Base-by-base conservation (phyloP, 1,140 invertebrate genomes). In the Temnothorax curvispinosus region DNA sequence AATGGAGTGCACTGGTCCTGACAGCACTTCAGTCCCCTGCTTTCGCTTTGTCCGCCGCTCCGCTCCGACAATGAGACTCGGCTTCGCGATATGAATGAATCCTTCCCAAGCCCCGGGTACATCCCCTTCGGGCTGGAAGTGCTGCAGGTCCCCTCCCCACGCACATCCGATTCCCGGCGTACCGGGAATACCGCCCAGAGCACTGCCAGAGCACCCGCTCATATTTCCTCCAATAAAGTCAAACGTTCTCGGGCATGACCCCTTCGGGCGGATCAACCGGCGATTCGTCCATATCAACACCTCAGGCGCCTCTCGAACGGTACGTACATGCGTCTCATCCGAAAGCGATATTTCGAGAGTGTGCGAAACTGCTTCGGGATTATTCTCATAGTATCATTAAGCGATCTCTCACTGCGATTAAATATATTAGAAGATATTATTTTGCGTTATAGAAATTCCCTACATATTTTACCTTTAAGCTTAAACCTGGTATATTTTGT, bases 1-100 rank as follows among this genome's bases (percentile, higher is more conserved):
- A 86, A 90, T 90, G 81, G 89, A 90, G 89, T 81, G 86, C 89
- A 87, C 86, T 90, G 89, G 86, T 90, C 52, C 86, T 90, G 89
- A 90, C 89, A 90, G 89, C 89, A 87, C 88, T 90, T 85, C 85
- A 80, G 80, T 76, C 71, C 86, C 89, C 89, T 56, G 80, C 86
- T 69, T 65, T 52, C 67, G 58, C 80, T 90, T 90, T 90, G 88
- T 90, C 88, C 85, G 80, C 75, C 21, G 38, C 71, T 76, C n/a
- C 74, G 88, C 52, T 75, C 60, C 72, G 88, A 89, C 88, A 87
- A 90, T 89, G 88, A 90, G 88, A 87, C 88, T 87, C 77, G 74
- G 67, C 60, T 62, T 72, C 77, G 80, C 86, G 89, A 88, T 90
- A 90, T 88, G 88, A 90, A 90, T 88, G 89, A 90, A 90, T 86